A percentile compares a stretch with the other conserved stretches of the same genome.
phyloP scores from a whole-genome alignment of 1,140 invertebrate species.

The Nasonia giraulti region DNA sequence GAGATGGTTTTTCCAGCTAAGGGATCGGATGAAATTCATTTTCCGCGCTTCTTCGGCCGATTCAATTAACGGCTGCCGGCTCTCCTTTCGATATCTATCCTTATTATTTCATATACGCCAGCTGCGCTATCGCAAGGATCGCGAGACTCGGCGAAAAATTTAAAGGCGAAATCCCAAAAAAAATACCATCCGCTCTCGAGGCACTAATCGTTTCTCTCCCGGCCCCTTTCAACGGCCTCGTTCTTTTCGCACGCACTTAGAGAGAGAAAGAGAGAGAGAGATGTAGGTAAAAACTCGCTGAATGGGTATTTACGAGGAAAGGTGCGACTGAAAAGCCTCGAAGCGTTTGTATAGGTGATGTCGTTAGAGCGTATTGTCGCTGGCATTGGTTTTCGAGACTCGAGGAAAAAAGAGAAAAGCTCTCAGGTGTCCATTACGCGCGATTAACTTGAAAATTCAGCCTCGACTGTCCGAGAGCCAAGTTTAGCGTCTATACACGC shows the following conservation, averaged over 20 bases:
- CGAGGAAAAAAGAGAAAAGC: not conserved
- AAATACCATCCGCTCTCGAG: not conserved
- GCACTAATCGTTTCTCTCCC: constrained; percentile 34
- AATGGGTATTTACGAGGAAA: constrained; percentile 17
- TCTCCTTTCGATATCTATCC: not conserved
- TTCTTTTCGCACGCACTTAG: constrained; percentile 31
- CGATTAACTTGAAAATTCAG: constrained; percentile 27
- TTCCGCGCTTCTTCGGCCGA: not conserved
- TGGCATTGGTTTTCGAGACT: not conserved
- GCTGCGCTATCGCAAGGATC: not conserved
- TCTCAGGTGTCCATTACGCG: constrained; percentile 12
- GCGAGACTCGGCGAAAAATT: too few species aligned
- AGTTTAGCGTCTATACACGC: not conserved
- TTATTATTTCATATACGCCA: not conserved
- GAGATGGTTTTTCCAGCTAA: not conserved
- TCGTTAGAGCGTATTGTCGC: not conserved
- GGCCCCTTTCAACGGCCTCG: not conserved
- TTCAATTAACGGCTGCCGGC: not conserved
- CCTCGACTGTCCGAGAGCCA: not conserved
- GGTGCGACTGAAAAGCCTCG: not conserved
- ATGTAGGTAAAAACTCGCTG: constrained; percentile 20
- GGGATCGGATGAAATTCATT: not conserved
- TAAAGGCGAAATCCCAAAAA: not conserved
- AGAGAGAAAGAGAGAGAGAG: constrained; percentile 4
- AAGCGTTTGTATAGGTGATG: not conserved